These are phyloP conservation scores for Rhynchomys soricoides DNA, from an alignment of 2,113 vertebrate species.

Conservation along the genomic window DNA sequence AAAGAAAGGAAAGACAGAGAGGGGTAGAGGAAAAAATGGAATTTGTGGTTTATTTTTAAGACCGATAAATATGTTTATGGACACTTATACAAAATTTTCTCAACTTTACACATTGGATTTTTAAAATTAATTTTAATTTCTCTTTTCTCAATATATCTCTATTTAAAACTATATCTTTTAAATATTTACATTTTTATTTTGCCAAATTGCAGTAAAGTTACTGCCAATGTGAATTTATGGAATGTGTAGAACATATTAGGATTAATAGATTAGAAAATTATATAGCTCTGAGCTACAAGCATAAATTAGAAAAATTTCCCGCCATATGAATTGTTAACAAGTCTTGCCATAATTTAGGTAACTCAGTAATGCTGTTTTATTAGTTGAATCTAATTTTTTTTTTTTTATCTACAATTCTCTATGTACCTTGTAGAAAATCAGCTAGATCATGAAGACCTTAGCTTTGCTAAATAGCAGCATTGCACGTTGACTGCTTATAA, in stretches of 20 bases:
- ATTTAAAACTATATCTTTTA: slow-evolving; percentile 29
- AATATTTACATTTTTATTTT: slow-evolving; percentile 46
- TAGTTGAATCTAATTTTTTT: not conserved
- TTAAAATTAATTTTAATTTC: not conserved
- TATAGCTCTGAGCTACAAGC: slow-evolving; percentile 28
- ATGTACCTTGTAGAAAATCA: slow-evolving; percentile 44
- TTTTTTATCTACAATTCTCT: not conserved
- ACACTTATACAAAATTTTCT: slow-evolving; percentile 12
- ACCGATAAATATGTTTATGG: not conserved
- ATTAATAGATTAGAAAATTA: slow-evolving; percentile 47
- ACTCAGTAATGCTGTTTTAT: slow-evolving; percentile 36
- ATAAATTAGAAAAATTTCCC: slow-evolving; percentile 40
- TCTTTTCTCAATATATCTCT: slow-evolving; percentile 43
- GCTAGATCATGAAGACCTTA: not conserved
- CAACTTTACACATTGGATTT: slow-evolving; percentile 23
- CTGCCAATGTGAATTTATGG: not conserved
- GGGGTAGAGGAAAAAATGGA: not conserved
- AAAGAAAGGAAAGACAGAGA: not conserved
- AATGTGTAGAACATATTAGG: slow-evolving; percentile 11
- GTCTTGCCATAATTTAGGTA: not conserved
- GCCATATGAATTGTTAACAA: not conserved
- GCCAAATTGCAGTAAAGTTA: not conserved
- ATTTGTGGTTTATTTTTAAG: slow-evolving; percentile 9
- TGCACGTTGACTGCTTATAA: not conserved
- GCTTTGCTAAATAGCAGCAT: not conserved